Base-by-base conservation (phyloP, 2,888 invertebrate genomes). In the Helicoverpa assulta region DNA sequence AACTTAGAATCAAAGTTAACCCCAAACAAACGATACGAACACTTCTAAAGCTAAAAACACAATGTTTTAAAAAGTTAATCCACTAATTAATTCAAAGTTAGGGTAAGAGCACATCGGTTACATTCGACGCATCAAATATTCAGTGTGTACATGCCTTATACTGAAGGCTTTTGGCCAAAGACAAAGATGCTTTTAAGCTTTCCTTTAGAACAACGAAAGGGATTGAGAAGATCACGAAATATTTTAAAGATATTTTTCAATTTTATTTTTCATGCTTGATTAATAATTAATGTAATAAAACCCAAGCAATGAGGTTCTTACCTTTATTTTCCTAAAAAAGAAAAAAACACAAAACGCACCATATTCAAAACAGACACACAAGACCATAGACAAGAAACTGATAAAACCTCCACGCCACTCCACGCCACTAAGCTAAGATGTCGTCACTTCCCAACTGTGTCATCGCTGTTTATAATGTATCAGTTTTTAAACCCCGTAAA, bases 141-240 rank as follows among this genome's bases (percentile, higher is more conserved):
- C 93, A 94, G 89, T 89, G 89, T 89, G 90, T 88, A 89, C 89
- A 89, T 86, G 89, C 90, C 92, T 92, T 93, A 91, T 58, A 89
- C 91, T 90, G 90, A 90, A 91, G 90, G 91, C 92, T 93, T 92
- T 92, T 88, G 92, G 89, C 85, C 88, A 82, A 93, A 94, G 94
- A 94, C 94, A 94, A 94, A 94, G 94, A 94, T 93, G 94, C 95
- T 95, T 94, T 95, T 94, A 95, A 94, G 94, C 93, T 92, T 89
- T 87, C 86, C 76, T 73, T 77, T 73, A 67, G 88, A 85, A 89
- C 80, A 89, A 52, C 21, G 67, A 70, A 77, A 76, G 73, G 53
- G 65, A 67, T 89, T 78, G 92, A 92, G 89, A n/a, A 61, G 16
- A 21, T 43, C 51, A 5, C 7, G 10, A 37, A 37, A 37, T 52